Percentiles rank a stretch among this genome's conserved stretches.
phyloP scores from a whole-genome alignment of 1,140 invertebrate species.

The Drosophila pseudoobscura region DNA sequence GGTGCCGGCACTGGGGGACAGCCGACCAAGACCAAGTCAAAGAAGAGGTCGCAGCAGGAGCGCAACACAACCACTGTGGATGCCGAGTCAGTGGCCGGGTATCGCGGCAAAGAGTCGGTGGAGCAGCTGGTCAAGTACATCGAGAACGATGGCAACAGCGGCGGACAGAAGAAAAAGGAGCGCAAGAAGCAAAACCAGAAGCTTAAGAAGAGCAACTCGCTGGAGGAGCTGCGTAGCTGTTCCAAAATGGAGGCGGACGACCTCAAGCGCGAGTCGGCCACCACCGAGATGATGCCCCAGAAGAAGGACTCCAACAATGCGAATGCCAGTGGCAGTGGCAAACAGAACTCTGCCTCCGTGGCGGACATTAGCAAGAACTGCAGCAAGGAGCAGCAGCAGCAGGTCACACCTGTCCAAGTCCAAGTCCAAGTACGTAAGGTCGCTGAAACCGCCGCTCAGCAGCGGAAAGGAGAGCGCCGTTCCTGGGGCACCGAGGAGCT shows the following conservation, averaged over 20 bases:
- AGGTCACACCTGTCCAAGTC: neutral
- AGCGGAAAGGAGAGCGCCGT: conserved; percentile 84
- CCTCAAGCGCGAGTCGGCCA: conserved; percentile 76
- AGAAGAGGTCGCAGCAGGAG: conserved; percentile 81
- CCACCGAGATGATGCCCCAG: conserved; percentile 83
- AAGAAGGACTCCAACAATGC: conserved; percentile 42
- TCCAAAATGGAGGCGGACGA: conserved; percentile 80
- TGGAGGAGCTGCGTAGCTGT: conserved; percentile 86
- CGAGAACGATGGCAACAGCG: conserved; percentile 69
- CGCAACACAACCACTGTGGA: conserved; percentile 85
- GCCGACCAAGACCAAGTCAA: conserved; percentile 58
- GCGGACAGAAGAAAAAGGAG: conserved; percentile 67
- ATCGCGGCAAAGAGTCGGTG: conserved; percentile 85
- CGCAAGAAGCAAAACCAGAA: conserved; percentile 75
- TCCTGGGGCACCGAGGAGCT: conserved; percentile 87
- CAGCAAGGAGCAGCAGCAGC: conserved; percentile 55
- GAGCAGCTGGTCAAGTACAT: conserved; percentile 84
- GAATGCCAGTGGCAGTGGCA: conserved; percentile 12
- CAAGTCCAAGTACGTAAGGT: conserved; percentile 26
- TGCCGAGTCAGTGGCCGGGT: conserved; percentile 85
- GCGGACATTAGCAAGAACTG: conserved; percentile 63
- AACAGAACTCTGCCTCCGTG: conserved; percentile 66
- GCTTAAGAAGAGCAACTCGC: conserved; percentile 87
- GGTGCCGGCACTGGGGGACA: conserved; percentile 21
- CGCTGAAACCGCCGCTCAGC: neutral